phyloP scores from a whole-genome alignment of 2,797 vertebrate species.

The Sebastes matsubarae region DNA sequence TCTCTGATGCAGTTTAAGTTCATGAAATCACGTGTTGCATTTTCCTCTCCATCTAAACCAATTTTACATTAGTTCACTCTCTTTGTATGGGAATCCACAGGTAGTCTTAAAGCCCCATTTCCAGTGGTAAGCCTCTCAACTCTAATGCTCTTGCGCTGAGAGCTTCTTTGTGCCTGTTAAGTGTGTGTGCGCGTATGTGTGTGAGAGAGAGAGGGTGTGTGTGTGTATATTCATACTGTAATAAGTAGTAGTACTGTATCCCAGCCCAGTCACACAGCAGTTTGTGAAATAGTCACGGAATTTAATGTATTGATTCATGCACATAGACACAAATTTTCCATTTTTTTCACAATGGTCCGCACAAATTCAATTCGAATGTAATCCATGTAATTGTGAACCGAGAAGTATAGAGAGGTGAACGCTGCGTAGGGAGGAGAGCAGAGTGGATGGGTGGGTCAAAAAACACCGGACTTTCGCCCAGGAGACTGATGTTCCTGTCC shows the following conservation, averaged over 20 bases:
- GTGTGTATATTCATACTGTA: slow-evolving; percentile 19
- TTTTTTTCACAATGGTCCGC: too few species aligned
- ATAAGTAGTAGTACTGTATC: neutral
- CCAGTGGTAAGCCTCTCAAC: slow-evolving; percentile 71
- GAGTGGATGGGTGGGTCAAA: too few species aligned
- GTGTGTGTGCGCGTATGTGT: slow-evolving; percentile 2
- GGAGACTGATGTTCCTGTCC: too few species aligned
- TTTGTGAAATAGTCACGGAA: too few species aligned
- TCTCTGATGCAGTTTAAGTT: slow-evolving; percentile 20
- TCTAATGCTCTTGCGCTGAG: slow-evolving; percentile 59
- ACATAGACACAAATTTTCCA: too few species aligned
- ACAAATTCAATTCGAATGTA: too few species aligned
- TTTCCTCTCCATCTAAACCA: slow-evolving; percentile 37
- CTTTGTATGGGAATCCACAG: slow-evolving; percentile 67
- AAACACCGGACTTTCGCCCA: too few species aligned
- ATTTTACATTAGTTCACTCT: slow-evolving; percentile 55
- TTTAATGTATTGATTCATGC: too few species aligned
- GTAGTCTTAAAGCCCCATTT: slow-evolving; percentile 66
- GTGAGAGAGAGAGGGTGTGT: neutral
- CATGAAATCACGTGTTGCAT: slow-evolving; percentile 27
- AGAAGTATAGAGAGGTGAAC: too few species aligned
- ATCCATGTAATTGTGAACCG: too few species aligned
- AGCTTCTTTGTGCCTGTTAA: slow-evolving; percentile 59
- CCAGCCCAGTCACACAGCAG: neutral
- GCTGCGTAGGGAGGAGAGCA: too few species aligned